phyloP scores from a whole-genome alignment of 2,888 invertebrate genomes.

The Hydriomena furcata region DNA sequence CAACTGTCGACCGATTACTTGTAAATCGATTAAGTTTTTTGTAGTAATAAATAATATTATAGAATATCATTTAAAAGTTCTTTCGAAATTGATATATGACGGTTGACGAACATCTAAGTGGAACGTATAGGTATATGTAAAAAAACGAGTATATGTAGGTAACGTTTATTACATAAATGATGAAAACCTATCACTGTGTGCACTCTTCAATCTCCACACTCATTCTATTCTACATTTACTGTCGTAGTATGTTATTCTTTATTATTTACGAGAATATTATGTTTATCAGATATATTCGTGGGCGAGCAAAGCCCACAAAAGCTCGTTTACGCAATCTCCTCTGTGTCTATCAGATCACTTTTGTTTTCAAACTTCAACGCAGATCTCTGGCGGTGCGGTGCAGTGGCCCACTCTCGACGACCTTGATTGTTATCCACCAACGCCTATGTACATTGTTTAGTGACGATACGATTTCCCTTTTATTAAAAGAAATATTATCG shows the following conservation, averaged over 20 bases:
- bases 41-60: conserved; percentile 12
- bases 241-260: conserved; percentile 16
- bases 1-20: conserved; percentile 51
- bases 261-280: conserved; percentile 24
- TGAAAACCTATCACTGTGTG: not conserved
- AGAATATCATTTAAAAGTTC: conserved; percentile 1
- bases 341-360: conserved; percentile 65
- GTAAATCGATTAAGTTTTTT: conserved; percentile 45
- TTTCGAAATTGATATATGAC: not conserved
- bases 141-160: too few relatives aligned
- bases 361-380: conserved; percentile 64
- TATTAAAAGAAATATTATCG: conserved; percentile 52
- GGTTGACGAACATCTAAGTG: not conserved
- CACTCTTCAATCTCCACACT: conserved; percentile 6
- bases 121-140: too few relatives aligned
- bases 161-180: not conserved
- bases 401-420: conserved; percentile 47
- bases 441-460: conserved; percentile 60
- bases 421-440: conserved; percentile 65
- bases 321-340: conserved; percentile 52
- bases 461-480: conserved; percentile 69
- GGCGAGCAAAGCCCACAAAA: conserved; percentile 29
- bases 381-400: conserved; percentile 40
- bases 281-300: conserved; percentile 24
- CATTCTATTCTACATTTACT: conserved; percentile 13